Conservation (phyloP, 2,113 vertebrate genomes). For the Hipposideros armiger region DNA sequence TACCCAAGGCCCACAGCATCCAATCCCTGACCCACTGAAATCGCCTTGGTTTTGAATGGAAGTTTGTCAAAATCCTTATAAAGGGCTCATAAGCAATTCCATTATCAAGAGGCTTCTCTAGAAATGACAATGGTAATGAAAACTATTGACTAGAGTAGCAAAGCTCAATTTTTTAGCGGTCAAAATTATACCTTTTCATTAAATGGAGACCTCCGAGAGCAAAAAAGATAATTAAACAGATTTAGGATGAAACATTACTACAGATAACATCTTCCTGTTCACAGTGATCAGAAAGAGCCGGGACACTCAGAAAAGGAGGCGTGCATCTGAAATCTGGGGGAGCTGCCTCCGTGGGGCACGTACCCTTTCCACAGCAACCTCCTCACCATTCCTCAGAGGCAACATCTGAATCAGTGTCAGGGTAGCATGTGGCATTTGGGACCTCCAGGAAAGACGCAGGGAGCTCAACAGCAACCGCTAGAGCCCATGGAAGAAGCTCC, state of each 20-base stretch:
- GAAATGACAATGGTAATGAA: slow-evolving; percentile 63
- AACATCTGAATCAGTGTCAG: background rate
- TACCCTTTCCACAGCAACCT: background rate
- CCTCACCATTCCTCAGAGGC: background rate
- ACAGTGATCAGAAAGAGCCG: background rate
- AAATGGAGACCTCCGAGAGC: background rate
- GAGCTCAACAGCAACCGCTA: background rate
- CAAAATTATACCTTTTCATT: slow-evolving; percentile 68
- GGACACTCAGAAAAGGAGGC: background rate
- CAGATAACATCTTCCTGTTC: slow-evolving; percentile 4
- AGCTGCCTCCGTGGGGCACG: background rate
- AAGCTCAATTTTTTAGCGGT: slow-evolving; percentile 61
- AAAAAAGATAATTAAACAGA: slow-evolving; percentile 38
- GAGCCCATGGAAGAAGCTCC: background rate
- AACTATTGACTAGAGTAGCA: slow-evolving; percentile 47
- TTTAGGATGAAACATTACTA: slow-evolving; percentile 49
- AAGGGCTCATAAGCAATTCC: slow-evolving; percentile 42
- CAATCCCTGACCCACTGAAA: background rate
- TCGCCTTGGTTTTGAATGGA: slow-evolving; percentile 30
- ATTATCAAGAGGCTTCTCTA: slow-evolving; percentile 48
- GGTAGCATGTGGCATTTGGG: background rate
- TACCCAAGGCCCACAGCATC: background rate
- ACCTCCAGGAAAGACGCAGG: background rate
- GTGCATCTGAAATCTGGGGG: accelerated
- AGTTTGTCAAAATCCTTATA: slow-evolving; percentile 50